These are phyloP conservation scores for Calliopsis andreniformis DNA, from an alignment of 1,140 invertebrate genomes.

Conservation along the genomic window DNA sequence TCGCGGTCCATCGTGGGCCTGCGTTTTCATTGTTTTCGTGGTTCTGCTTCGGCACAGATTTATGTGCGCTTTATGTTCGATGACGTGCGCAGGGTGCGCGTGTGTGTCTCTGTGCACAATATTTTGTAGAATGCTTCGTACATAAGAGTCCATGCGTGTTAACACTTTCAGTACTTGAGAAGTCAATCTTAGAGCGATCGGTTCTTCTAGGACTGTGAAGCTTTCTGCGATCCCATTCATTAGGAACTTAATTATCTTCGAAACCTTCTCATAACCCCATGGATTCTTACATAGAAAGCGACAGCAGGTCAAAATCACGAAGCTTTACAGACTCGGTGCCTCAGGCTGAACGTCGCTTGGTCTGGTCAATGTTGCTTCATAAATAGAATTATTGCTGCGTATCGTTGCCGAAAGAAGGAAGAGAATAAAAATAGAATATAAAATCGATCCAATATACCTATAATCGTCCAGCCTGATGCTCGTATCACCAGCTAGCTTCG, in stretches of 20 bases:
- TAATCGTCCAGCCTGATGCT: background rate
- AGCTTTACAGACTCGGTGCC: constrained; percentile 5
- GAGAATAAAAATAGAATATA: background rate
- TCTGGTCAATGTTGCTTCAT: background rate
- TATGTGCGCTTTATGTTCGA: background rate
- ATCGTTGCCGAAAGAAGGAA: background rate
- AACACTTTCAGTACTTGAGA: no score
- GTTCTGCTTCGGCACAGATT: background rate
- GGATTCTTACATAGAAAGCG: background rate
- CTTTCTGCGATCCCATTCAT: background rate
- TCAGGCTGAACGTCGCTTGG: constrained; percentile 7
- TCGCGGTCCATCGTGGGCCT: constrained; percentile 9
- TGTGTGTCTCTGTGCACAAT: background rate
- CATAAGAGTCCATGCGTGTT: background rate
- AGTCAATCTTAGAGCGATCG: no score
- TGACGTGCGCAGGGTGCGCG: background rate
- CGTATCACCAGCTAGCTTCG: no score
- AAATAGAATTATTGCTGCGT: constrained; percentile 30
- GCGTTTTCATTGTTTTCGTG: background rate
- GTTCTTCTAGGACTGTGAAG: no score
- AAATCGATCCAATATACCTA: constrained; percentile 9
- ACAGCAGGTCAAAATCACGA: background rate
- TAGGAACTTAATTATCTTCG: constrained; percentile 27
- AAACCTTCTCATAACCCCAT: constrained; percentile 1
- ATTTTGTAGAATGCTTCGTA: background rate